Evolutionary conservation across 2,797 vertebrate species (phyloP), one percentile per base, ranked within the genome.

Genomic region (Sarcoramphus papa): DNA sequence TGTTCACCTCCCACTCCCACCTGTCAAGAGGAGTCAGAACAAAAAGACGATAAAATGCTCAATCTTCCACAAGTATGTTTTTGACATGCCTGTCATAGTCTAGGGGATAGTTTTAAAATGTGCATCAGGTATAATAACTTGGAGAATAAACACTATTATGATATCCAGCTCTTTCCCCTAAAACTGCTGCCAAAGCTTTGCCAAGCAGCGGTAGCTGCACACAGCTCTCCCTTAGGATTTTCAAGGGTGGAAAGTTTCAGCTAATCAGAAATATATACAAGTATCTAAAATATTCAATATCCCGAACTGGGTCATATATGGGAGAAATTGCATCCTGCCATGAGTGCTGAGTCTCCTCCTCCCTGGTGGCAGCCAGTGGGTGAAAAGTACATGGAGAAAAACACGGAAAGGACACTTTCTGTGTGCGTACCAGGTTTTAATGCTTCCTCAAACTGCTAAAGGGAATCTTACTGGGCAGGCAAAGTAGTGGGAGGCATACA

Each of bases 61-160:
- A 5, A 2, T 22, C 11, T 57, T 56, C 21, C 47, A 3, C 23
- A 47, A 43, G 22, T 16, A 3, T 17, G 9, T 25, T 56, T 82
- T 86, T 51, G 64, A n/a, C 24, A 10, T 0, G 0, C 15, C 20
- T 62, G 7, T 22, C 6, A 5, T 17, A 30, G 28, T 37, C 67
- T 28, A 54, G 50, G 18, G 13, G 22, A 30, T 28, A 59, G 27
- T 33, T 69, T 43, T 31, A 23, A 94, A 82, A 69, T 12, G 10
- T 35, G 16, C 14, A 41, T 64, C 64, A 9, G 20, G 13, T 57
- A 18, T 68, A 64, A 68, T 3, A 23, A 68, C 53, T 24, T 37
- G 37, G 12, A 65, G 47, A 90, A 75, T 57, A 80, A 85, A 41
- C 27, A 17, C 24, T 81, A 41, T 31, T n/a, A 23, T n/a, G 19